Evolutionary conservation across 2,888 invertebrate species (phyloP).

Genomic region (Polymixis lichenea): DNA sequence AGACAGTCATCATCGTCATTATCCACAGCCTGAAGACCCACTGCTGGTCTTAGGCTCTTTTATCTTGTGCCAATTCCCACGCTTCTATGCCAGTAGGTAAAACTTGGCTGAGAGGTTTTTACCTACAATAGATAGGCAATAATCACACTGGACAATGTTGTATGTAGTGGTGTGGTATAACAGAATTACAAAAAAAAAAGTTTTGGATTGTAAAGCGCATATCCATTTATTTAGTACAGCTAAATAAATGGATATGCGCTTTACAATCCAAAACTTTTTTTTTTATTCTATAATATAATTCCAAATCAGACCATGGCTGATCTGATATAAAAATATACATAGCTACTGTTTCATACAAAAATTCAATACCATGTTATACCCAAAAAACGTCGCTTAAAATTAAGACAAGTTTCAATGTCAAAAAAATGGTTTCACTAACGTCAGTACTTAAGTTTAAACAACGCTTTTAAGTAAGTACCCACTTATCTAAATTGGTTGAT

Average conservation of each 20-base stretch:
- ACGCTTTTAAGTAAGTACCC: neutral
- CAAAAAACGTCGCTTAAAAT: neutral
- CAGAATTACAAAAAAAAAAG: neutral
- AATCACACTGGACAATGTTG: too few species aligned
- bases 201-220: too few species aligned
- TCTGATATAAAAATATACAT: neutral
- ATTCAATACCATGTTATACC: neutral
- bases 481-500: too few species aligned
- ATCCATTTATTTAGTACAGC: neutral
- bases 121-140: too few species aligned
- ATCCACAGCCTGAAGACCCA: too few species aligned
- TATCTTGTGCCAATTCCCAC: too few species aligned
- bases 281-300: neutral
- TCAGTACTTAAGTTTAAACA: neutral
- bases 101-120: too few species aligned
- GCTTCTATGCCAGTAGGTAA: too few species aligned
- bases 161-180: too few species aligned
- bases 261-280: neutral
- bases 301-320: neutral
- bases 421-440: neutral
- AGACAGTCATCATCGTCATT: neutral
- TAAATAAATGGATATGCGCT: neutral
- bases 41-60: too few species aligned
- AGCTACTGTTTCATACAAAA: neutral
- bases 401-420: neutral